Conservation (phyloP, 2,797 vertebrate species). For the Miichthys miiuy region DNA sequence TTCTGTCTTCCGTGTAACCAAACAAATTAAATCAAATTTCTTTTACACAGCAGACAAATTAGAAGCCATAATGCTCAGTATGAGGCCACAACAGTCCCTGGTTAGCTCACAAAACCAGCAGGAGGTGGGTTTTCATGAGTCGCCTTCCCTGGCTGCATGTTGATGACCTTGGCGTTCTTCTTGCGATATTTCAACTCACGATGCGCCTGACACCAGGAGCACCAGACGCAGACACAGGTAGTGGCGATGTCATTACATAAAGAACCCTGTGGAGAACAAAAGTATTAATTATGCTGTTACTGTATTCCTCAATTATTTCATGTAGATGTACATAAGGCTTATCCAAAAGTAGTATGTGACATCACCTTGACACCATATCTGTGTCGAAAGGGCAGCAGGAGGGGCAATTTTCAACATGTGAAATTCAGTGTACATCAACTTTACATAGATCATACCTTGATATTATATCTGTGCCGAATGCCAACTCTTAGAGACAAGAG, state of each 20-base stretch:
- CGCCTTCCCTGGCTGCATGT: slow-evolving; percentile 30
- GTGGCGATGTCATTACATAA: slow-evolving; percentile 72
- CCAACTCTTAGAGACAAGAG: slow-evolving; percentile 40
- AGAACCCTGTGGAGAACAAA: slow-evolving; percentile 64
- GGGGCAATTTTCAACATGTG: no score
- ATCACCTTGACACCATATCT: no score
- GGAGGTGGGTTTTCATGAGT: no score
- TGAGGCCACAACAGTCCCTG: fast-evolving
- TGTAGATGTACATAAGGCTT: no score
- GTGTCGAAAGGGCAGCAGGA: no score
- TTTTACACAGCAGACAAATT: background rate
- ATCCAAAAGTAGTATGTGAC: no score
- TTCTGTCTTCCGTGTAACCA: background rate
- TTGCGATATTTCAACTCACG: slow-evolving; percentile 67
- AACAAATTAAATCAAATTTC: background rate
- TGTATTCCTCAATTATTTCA: background rate
- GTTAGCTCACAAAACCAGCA: background rate
- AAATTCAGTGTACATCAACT: no score
- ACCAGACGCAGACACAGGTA: slow-evolving; percentile 70
- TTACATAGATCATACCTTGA: no score
- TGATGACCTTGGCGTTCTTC: background rate
- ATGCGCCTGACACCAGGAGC: slow-evolving; percentile 81
- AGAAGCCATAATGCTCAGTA: background rate
- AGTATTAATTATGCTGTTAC: background rate
- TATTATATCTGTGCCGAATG: slow-evolving; percentile 54